phyloP scores from a whole-genome alignment of 2,888 invertebrate species.

The Eurytoma adleriae region DNA sequence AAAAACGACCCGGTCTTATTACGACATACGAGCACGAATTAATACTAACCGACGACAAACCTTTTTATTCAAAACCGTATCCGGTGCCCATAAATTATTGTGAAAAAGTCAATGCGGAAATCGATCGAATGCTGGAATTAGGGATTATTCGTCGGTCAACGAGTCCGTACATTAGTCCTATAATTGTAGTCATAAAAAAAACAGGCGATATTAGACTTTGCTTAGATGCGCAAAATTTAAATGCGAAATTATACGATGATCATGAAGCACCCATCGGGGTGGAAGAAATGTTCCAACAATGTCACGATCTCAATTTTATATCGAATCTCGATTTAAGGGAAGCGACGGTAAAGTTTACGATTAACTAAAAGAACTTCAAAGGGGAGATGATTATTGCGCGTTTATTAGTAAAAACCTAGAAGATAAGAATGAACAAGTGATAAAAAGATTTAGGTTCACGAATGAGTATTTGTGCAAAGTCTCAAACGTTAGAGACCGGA shows the following conservation, averaged over 20 bases:
- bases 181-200: constrained; percentile 15
- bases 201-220: constrained; percentile 6
- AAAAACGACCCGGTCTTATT: neutral
- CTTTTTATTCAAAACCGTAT: constrained; percentile 11
- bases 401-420: neutral
- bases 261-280: neutral
- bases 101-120: neutral
- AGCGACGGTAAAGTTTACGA: no score
- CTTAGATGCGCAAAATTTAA: neutral
- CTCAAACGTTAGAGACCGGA: no score
- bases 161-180: constrained; percentile 17
- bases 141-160: neutral
- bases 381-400: neutral
- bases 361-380: neutral
- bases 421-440: neutral
- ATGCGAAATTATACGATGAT: constrained; percentile 2
- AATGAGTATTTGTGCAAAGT: no score
- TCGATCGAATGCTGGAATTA: neutral
- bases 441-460: no score
- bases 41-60: neutral
- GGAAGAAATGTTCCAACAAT: neutral
- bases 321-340: constrained; percentile 1
- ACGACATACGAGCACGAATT: constrained; percentile 14
- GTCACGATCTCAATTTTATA: neutral
- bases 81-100: constrained; percentile 5